phyloP scores from a whole-genome alignment of 2,888 invertebrate genomes.

The Apodemia zela region DNA sequence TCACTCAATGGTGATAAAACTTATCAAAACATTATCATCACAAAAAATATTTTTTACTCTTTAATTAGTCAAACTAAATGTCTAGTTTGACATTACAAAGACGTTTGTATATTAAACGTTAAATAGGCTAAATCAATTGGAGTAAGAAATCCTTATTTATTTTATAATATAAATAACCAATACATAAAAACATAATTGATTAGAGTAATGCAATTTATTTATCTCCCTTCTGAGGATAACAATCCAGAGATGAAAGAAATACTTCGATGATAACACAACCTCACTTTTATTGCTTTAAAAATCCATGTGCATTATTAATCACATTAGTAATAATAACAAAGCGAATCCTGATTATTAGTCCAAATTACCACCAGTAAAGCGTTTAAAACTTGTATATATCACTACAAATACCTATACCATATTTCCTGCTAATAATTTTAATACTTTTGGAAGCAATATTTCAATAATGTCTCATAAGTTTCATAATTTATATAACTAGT shows the following conservation, averaged over 20 bases:
- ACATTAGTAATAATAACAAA: slow-evolving; percentile 27
- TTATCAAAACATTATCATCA: no score
- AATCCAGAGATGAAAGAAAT: neutral
- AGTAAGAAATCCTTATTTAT: neutral
- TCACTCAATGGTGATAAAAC: no score
- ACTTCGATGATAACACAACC: slow-evolving; percentile 54
- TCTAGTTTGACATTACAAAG: no score
- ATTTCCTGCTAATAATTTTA: slow-evolving; percentile 49
- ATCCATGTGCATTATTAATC: slow-evolving; percentile 23
- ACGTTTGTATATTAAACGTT: no score
- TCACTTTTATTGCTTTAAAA: slow-evolving; percentile 26
- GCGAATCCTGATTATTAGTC: slow-evolving; percentile 7
- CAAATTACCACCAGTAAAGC: slow-evolving; percentile 9
- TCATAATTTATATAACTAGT: slow-evolving; percentile 55
- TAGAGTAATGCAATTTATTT: slow-evolving; percentile 9
- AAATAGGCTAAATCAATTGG: no score
- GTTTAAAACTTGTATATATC: slow-evolving; percentile 14
- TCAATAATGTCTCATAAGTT: slow-evolving; percentile 65
- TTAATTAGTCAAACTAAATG: no score
- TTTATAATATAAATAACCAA: neutral
- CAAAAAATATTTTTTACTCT: no score
- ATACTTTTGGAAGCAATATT: slow-evolving; percentile 70
- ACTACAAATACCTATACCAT: slow-evolving; percentile 33
- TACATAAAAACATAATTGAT: neutral
- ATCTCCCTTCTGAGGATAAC: neutral